Conservation (phyloP, 2,888 invertebrate genomes). For the Ophioninae sp. region DNA sequence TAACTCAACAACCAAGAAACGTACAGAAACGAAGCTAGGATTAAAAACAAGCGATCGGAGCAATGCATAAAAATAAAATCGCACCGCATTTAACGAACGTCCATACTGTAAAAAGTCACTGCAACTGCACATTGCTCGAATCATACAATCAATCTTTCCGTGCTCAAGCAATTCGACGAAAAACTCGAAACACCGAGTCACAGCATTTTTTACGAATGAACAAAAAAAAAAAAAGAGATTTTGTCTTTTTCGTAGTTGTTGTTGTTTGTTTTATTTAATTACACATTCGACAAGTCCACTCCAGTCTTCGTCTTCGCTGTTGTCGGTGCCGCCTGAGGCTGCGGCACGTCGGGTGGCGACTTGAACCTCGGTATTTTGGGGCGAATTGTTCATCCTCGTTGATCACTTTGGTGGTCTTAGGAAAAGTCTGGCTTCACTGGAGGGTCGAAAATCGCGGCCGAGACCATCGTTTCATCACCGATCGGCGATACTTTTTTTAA, state of each 20-base stretch:
- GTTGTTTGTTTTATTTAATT: slow-evolving; percentile 57
- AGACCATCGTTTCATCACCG: not conserved
- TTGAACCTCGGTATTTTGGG: slow-evolving; percentile 72
- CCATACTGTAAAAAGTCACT: not conserved
- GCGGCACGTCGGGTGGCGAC: slow-evolving; percentile 67
- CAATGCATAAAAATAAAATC: not conserved
- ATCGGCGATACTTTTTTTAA: not conserved
- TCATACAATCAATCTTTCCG: not conserved
- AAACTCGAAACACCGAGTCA: not conserved
- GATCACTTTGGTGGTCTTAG: not conserved
- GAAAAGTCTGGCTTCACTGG: not conserved
- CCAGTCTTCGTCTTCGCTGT: slow-evolving; percentile 80
- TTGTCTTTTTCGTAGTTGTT: not conserved
- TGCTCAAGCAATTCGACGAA: not conserved
- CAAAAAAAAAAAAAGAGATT: not conserved
- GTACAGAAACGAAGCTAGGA: too few species aligned
- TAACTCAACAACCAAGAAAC: too few species aligned
- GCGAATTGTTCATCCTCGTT: slow-evolving; percentile 75
- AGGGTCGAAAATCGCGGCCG: not conserved
- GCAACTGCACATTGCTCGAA: not conserved
- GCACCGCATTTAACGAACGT: not conserved
- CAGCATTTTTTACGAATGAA: not conserved
- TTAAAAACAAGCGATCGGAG: not conserved
- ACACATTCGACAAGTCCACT: slow-evolving; percentile 80
- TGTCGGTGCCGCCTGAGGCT: slow-evolving; percentile 69